These are phyloP conservation scores for Leucania comma DNA, from an alignment of 2,888 invertebrate species.

Conservation along the genomic window DNA sequence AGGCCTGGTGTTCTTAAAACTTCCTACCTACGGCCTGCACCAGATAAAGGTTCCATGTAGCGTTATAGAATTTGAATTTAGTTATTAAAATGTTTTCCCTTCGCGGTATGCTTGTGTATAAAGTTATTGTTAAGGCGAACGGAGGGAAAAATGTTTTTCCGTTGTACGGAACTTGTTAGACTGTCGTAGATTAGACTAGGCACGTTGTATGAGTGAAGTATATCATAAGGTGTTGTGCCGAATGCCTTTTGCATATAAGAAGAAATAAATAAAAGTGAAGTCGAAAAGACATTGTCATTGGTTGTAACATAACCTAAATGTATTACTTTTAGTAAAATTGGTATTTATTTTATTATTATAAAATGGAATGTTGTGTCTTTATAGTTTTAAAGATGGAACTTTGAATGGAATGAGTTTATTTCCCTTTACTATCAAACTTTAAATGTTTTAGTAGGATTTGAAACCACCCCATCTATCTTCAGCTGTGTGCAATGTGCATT, in stretches of 20 bases:
- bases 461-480: conserved; percentile 49
- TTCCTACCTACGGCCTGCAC: conserved; percentile 80
- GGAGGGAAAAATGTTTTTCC: conserved; percentile 87
- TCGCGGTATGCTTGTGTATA: conserved; percentile 81
- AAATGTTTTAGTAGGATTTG: conserved; percentile 12
- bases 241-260: conserved; percentile 66
- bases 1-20: conserved; percentile 59
- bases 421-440: not conserved
- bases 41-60: conserved; percentile 86
- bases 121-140: conserved; percentile 82
- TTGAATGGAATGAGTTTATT: conserved; percentile 35
- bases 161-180: conserved; percentile 90
- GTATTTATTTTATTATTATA: conserved; percentile 47
- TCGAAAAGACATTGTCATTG: conserved; percentile 7
- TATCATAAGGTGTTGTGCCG: conserved; percentile 78
- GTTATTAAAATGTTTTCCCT: conserved; percentile 82
- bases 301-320: conserved; percentile 22
- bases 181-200: conserved; percentile 89
- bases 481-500: conserved; percentile 2
- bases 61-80: conserved; percentile 79
- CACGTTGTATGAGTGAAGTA: conserved; percentile 84
- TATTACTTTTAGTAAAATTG: conserved; percentile 37
- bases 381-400: conserved; percentile 36
- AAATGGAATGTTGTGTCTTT: conserved; percentile 42
- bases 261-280: not conserved